Percentiles rank a stretch among this genome's conserved stretches.
These are phyloP conservation scores for Columba janthina DNA, from an alignment of 2,113 vertebrate species.

Conservation along the genomic window DNA sequence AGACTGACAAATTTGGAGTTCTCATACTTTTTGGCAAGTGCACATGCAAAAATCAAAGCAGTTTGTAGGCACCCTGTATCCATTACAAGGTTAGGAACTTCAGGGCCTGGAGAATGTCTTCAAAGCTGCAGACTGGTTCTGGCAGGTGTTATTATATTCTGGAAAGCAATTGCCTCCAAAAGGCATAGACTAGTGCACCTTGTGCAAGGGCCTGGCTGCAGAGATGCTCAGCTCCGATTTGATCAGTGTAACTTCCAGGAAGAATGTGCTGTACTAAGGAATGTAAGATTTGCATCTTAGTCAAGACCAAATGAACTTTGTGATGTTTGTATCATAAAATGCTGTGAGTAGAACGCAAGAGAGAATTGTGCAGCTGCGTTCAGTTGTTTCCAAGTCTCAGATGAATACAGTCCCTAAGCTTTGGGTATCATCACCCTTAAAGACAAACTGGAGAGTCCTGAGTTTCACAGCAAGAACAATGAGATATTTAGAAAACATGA, in stretches of 20 bases:
- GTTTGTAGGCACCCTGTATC: not conserved
- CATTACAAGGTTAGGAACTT: not conserved
- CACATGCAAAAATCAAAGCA: not conserved
- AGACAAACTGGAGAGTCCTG: not conserved
- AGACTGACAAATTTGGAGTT: not conserved
- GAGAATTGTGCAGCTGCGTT: not conserved
- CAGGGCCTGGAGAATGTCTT: not conserved
- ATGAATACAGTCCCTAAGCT: not conserved
- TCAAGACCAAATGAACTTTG: not conserved
- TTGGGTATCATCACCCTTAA: too few relatives aligned
- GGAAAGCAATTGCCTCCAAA: not conserved
- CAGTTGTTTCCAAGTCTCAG: not conserved
- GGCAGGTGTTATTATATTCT: not conserved
- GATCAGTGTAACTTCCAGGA: not conserved
- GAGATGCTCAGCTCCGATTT: not conserved
- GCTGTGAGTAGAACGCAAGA: not conserved
- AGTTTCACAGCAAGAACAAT: not conserved
- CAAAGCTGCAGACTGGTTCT: not conserved
- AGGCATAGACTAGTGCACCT: not conserved
- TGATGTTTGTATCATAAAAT: not conserved
- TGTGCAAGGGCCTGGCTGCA: not conserved
- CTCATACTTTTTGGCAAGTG: not conserved
- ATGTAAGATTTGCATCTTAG: not conserved
- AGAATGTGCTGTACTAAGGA: not conserved
- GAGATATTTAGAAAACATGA: not conserved